Base-by-base conservation (phyloP, 2,113 vertebrate species). In the Burhinus oedicnemus region DNA sequence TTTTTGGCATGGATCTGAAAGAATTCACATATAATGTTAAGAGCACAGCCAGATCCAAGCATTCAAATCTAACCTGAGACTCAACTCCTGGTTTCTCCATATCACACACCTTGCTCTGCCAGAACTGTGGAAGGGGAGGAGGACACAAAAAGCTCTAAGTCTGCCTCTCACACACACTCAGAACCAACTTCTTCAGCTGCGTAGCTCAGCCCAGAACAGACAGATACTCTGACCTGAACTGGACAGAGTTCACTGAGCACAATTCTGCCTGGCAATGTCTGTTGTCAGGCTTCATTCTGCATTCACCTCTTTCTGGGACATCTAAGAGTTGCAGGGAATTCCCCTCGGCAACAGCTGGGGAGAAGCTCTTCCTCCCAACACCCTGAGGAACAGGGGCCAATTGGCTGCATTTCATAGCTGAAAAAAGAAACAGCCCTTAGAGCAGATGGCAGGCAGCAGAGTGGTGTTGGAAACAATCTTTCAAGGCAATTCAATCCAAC, bases 401-500 rank as follows among this genome's bases (percentile, higher is more conserved):
- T 76, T 97, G 96, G 97, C 96, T 88, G 88, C 1, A 2, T 92
- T 94, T 97, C 95, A 94, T 34, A 95, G 88, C 93, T 92, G 94
- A 91, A 95, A 96, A 95, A 91, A 87, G 91, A 97, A 97, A 93
- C 75, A 95, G 84, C 87, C 96, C 93, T 96, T 29, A 69, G 78
- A 97, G 96, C 95, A 96, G 92, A 96, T 95, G 95, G 95, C 95
- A 89, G 71, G 85, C 94, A 95, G 91, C 68, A 84, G 76, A 95
- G 82, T 92, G 71, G 95, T 92, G 78, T 55, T 95, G 87, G 91
- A 90, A 94, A 85, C 42, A 47, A 78, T 68, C 90, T 97, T 96
- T 88, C 83, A 92, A 97, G 88, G 90, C 93, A 91, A 83, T 72
- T 85, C 61, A 77, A 30, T 83, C 49, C 17, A 94, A 95, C 95